These are phyloP conservation scores for Papilio demoleus DNA, from an alignment of 2,888 invertebrate genomes.

Conservation along the genomic window DNA sequence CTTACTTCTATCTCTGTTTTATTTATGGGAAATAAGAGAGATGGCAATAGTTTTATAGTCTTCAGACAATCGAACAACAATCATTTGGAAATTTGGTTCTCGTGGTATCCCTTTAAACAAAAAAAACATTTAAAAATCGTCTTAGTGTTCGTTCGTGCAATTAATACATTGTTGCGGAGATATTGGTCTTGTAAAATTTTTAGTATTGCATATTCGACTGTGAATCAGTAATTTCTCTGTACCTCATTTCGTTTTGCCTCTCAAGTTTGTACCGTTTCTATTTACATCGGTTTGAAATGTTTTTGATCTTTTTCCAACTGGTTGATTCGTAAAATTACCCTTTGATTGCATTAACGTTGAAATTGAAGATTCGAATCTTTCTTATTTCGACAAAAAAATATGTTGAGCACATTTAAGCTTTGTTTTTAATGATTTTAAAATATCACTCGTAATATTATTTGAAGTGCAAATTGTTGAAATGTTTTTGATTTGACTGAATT, in stretches of 20 bases:
- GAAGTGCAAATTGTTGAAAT: not conserved
- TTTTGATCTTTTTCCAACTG: slow-evolving; percentile 31
- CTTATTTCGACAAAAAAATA: too few species aligned
- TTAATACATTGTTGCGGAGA: slow-evolving; percentile 36
- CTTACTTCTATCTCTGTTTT: too few species aligned
- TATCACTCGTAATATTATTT: not conserved
- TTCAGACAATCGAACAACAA: too few species aligned
- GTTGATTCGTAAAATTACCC: slow-evolving; percentile 17
- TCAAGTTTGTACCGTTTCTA: slow-evolving; percentile 29
- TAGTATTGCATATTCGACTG: slow-evolving; percentile 31
- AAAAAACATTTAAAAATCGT: not conserved
- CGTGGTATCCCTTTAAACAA: not conserved
- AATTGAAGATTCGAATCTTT: slow-evolving; percentile 8
- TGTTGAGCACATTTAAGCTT: not conserved
- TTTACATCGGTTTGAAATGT: slow-evolving; percentile 30
- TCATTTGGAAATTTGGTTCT: too few species aligned
- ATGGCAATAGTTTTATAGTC: too few species aligned
- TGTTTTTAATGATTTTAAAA: not conserved
- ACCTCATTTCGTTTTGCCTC: slow-evolving; percentile 35
- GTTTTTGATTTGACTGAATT: too few species aligned
- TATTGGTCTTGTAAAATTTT: slow-evolving; percentile 35
- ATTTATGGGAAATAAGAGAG: too few species aligned
- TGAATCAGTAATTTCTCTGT: slow-evolving; percentile 37
- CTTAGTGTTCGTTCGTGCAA: slow-evolving; percentile 36
- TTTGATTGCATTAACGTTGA: slow-evolving; percentile 15